Percentiles rank a stretch among this genome's conserved stretches.
These are phyloP conservation scores for Enteromius trimaculatus DNA, from an alignment of 2,797 vertebrate genomes.

Conservation along the genomic window DNA sequence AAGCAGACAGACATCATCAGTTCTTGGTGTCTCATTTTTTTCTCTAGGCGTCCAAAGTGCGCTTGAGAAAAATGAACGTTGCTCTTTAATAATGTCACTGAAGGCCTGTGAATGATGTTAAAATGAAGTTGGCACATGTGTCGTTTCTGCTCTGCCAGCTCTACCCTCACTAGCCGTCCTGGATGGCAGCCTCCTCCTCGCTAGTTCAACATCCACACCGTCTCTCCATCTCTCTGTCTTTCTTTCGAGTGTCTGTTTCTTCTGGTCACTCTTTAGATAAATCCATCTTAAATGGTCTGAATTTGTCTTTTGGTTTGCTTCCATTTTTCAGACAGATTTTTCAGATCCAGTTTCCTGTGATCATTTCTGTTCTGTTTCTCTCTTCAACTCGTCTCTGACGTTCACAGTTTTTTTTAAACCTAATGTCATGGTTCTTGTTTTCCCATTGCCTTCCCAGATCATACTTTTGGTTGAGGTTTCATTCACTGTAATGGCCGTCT, in stretches of 20 bases:
- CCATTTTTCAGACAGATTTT: conserved; percentile 54
- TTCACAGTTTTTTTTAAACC: conserved; percentile 43
- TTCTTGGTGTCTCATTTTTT: conserved; percentile 20
- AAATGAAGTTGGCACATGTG: conserved; percentile 65
- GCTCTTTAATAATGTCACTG: conserved; percentile 70
- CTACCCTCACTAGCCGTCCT: conserved; percentile 53
- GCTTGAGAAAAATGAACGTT: conserved; percentile 61
- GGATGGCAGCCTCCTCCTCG: conserved; percentile 25
- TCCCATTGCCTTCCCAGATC: conserved; percentile 35
- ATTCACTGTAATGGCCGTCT: conserved; percentile 33
- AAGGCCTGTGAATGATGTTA: conserved; percentile 77
- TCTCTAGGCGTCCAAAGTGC: conserved; percentile 36
- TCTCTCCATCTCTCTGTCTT: conserved; percentile 53
- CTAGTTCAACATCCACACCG: conserved; percentile 37
- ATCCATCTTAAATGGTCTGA: conserved; percentile 14
- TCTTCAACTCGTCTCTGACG: conserved; percentile 52
- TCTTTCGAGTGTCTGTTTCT: conserved; percentile 30
- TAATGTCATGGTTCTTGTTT: conserved; percentile 49
- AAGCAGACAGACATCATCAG: conserved; percentile 46
- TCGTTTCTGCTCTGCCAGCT: conserved; percentile 61
- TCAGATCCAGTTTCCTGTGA: conserved; percentile 34
- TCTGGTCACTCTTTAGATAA: conserved; percentile 33
- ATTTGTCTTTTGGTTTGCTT: conserved; percentile 39
- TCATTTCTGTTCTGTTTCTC: conserved; percentile 44
- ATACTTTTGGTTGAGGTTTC: conserved; percentile 37